phyloP scores from a whole-genome alignment of 92 coral and sea anemone genomes.

The Plumapathes pennacea region DNA sequence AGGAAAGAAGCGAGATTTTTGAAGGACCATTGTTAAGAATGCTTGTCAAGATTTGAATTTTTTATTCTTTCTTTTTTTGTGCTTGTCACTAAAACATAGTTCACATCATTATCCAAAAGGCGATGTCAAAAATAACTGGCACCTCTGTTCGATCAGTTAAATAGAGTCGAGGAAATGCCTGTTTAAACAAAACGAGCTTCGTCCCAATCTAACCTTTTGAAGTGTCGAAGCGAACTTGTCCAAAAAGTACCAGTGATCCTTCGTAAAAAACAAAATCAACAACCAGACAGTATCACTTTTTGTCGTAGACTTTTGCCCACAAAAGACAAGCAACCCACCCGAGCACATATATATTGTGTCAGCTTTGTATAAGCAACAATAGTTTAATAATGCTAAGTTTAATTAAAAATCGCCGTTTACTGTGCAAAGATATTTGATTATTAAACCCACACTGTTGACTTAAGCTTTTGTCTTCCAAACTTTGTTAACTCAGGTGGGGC shows the following conservation, averaged over 20 bases:
- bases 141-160: conserved; percentile 78
- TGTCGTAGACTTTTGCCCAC: too few relatives aligned
- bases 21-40: too few relatives aligned
- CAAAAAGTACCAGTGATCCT: too few relatives aligned
- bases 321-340: too few relatives aligned
- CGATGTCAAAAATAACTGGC: conserved; percentile 75
- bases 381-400: conserved; percentile 94
- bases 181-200: too few relatives aligned
- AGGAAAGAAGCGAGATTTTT: too few relatives aligned
- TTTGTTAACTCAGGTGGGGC: conserved; percentile 81
- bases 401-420: conserved; percentile 98
- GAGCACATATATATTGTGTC: conserved; percentile 64
- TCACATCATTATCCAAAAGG: conserved; percentile 61
- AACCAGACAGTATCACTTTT: too few relatives aligned
- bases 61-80: conserved; percentile 30
- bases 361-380: conserved; percentile 94
- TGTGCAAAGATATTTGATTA: conserved; percentile 89
- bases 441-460: conserved; percentile 70
- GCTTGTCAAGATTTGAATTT: too few relatives aligned
- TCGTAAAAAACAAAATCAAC: too few relatives aligned
- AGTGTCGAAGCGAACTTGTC: too few relatives aligned
- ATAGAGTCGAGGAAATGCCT: conserved; percentile 65
- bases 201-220: too few relatives aligned
- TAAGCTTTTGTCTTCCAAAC: conserved; percentile 49
- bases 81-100: conserved; percentile 57